Evolutionary conservation across 2,888 invertebrate species (phyloP), one percentile per base, ranked within the genome.

Genomic region (Syritta pipiens): DNA sequence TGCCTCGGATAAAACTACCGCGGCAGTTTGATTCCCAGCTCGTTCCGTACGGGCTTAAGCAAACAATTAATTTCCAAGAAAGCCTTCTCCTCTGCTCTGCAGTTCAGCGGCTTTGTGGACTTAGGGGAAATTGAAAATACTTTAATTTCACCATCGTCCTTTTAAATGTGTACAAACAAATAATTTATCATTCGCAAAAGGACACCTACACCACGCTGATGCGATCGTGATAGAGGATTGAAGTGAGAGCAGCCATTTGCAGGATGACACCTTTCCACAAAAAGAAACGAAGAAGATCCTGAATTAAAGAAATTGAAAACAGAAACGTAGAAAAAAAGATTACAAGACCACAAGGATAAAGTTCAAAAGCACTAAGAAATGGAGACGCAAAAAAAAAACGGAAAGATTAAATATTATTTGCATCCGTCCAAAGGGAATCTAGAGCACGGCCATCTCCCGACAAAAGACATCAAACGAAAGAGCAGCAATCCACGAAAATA

Each of bases 271-370:
- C 59, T 46, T 72, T 63, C 44, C 19, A 26, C 37, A 49, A 26
- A 57, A 53, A 51, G 44, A 65, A 5, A 22, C 35, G 30, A 20
- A 22, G 28, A 24, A 28, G 24, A 30, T 40, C 19, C 20, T 35
- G 71, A 46, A 77, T 77, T 71, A 46, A 46, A 53, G 71, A 65
- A 77, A 77, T 77, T 77, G 63, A 40, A 77, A 67, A 72, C 51
- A 72, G 71, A 71, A 51, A 71, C 32, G 46, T 22, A 30, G 24
- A 20, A 32, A 51, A 67, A 55, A 44, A 12, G 26, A 28, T 28
- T 37, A 37, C 46, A 46, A 30, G 30, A 46, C 59, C 77, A 9
- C 65, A 59, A 48, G 65, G 46, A 72, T 65, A 59, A 44, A 48
- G 53, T 71, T 77, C 71, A 77, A 77, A 72, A 53, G 62, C 30